phyloP scores from a whole-genome alignment of 1,140 invertebrate genomes.

The Brachionus plicatilis region DNA sequence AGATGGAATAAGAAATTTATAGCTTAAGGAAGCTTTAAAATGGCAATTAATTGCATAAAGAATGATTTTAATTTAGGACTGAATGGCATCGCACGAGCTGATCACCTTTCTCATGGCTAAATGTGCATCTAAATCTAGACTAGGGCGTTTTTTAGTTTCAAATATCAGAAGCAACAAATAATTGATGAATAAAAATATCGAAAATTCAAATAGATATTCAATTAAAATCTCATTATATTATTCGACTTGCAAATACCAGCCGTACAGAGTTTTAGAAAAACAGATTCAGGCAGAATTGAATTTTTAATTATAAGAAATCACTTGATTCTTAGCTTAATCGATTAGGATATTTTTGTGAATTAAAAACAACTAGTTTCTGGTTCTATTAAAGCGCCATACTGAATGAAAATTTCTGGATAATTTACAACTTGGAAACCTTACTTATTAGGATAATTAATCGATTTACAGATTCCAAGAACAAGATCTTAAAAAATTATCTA shows the following conservation, averaged over 20 bases:
- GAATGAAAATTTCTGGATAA: background rate
- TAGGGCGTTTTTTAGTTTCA: background rate
- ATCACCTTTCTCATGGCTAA: background rate
- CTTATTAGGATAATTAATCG: background rate
- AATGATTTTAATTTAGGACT: background rate
- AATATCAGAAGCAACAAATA: background rate
- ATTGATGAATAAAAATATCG: background rate
- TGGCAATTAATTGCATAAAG: background rate
- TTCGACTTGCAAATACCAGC: background rate
- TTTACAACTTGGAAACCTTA: background rate
- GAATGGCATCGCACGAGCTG: background rate
- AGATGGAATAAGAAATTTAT: background rate
- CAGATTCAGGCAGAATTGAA: background rate
- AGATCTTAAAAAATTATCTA: background rate
- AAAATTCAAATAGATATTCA: background rate
- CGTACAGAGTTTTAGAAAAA: background rate
- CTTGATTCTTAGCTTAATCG: background rate
- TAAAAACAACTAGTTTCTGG: background rate
- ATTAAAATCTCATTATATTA: conserved; percentile 30
- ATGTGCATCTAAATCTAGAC: background rate
- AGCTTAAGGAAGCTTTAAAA: background rate
- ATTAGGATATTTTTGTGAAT: background rate
- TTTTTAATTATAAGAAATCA: conserved; percentile 15
- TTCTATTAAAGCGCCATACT: background rate
- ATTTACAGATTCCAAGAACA: background rate